Conservation (phyloP, 2,113 vertebrate genomes). For the Chiloscyllium plagiosum region DNA sequence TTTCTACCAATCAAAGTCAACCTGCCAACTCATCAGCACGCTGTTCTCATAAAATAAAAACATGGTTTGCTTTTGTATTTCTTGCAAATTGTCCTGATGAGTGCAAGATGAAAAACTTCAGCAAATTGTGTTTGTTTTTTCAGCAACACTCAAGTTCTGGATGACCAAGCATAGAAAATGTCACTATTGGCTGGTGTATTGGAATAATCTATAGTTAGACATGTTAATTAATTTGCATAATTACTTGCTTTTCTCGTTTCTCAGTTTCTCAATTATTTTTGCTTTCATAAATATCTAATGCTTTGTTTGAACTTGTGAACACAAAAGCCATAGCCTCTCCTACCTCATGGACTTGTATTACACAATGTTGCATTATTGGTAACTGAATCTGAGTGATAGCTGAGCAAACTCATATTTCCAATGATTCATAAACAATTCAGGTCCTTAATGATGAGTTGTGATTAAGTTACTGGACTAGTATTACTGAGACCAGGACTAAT, state of each 20-base stretch:
- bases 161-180: too few species aligned
- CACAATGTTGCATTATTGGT: neutral
- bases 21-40: too few species aligned
- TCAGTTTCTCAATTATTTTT: neutral
- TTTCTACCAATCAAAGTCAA: too few species aligned
- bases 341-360: neutral
- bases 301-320: neutral
- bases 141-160: too few species aligned
- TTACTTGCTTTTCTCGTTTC: neutral
- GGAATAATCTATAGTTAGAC: neutral
- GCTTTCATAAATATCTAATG: neutral
- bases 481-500: neutral
- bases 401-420: neutral
- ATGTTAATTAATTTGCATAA: neutral
- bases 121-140: too few species aligned
- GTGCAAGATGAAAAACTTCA: too few species aligned
- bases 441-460: neutral
- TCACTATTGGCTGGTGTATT: neutral
- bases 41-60: too few species aligned
- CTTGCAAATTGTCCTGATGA: too few species aligned
- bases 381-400: neutral
- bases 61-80: too few species aligned
- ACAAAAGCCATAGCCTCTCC: neutral
- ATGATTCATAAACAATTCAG: constrained; percentile 8
- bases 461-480: neutral